Evolutionary conservation across 1,140 invertebrate species (phyloP).

Genomic region (Propsilocerus akamusi): DNA sequence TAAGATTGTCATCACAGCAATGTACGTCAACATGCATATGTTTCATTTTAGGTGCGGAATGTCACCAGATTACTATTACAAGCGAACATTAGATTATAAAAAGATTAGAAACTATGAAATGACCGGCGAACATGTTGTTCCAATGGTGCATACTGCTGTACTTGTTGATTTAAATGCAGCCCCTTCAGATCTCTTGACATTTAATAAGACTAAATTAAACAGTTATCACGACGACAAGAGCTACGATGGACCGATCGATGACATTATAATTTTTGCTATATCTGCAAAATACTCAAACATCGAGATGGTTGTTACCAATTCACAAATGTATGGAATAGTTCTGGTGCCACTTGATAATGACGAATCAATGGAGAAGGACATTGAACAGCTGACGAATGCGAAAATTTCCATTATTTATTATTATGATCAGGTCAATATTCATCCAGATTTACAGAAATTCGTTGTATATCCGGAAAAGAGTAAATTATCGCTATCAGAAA

Average conservation of each 20-base stretch:
- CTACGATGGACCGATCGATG: slow-evolving; percentile 70
- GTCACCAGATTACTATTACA: slow-evolving; percentile 74
- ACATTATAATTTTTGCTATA: slow-evolving; percentile 86
- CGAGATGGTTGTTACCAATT: slow-evolving; percentile 62
- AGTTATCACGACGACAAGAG: slow-evolving; percentile 2
- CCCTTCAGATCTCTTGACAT: slow-evolving; percentile 51
- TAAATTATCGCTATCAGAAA: slow-evolving; percentile 48
- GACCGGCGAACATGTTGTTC: slow-evolving; percentile 62
- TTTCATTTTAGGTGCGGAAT: slow-evolving; percentile 76
- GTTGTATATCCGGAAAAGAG: slow-evolving; percentile 18
- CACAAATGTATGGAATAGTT: slow-evolving; percentile 63
- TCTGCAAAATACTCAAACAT: slow-evolving; percentile 56
- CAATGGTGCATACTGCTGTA: slow-evolving; percentile 83
- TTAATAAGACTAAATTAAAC: slow-evolving; percentile 39
- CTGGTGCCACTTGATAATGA: slow-evolving; percentile 58
- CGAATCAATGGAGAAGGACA: slow-evolving; percentile 42
- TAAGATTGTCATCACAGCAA: background rate
- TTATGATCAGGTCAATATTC: slow-evolving; percentile 15
- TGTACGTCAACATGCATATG: background rate
- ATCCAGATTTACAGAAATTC: slow-evolving; percentile 12
- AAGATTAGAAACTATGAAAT: slow-evolving; percentile 55
- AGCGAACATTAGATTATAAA: slow-evolving; percentile 69
- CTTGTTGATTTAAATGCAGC: slow-evolving; percentile 53
- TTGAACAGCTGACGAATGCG: slow-evolving; percentile 56
- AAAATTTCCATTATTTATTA: slow-evolving; percentile 54